Evolutionary conservation across 2,888 invertebrate species (phyloP).

Genomic region (Melipona bicolor): DNA sequence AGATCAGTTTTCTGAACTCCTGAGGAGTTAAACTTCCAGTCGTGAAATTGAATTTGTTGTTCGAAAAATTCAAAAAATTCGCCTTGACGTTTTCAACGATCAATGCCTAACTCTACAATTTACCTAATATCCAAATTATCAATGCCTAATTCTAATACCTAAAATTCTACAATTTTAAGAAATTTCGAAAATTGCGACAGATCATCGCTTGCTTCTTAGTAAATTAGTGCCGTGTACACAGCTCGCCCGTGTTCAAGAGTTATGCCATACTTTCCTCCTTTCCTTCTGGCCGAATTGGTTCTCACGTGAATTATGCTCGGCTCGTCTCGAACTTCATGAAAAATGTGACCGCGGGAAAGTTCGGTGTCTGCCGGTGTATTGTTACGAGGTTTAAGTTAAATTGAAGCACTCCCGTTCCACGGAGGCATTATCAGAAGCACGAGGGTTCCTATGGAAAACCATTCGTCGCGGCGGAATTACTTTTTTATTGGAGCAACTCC

Average conservation of each 20-base stretch:
- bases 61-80: no score
- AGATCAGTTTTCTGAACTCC: no score
- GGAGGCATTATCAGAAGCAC: slow-evolving; percentile 49
- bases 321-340: slow-evolving; percentile 24
- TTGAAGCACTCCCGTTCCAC: slow-evolving; percentile 60
- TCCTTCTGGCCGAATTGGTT: neutral
- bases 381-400: slow-evolving; percentile 73
- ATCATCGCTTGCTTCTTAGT: no score
- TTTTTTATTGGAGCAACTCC: slow-evolving; percentile 61
- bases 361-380: slow-evolving; percentile 54
- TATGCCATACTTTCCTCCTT: neutral
- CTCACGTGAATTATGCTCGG: neutral
- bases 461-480: slow-evolving; percentile 72
- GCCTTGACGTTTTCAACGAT: no score
- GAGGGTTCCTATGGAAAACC: slow-evolving; percentile 43
- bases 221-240: neutral
- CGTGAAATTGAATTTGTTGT: no score
- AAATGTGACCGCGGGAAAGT: slow-evolving; percentile 37
- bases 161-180: no score
- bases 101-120: no score
- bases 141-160: no score
- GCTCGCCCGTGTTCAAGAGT: neutral
- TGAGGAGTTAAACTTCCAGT: no score
- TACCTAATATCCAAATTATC: no score
- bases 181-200: no score